Conservation (phyloP, 2,888 invertebrate genomes). For the Lissonota sp. region DNA sequence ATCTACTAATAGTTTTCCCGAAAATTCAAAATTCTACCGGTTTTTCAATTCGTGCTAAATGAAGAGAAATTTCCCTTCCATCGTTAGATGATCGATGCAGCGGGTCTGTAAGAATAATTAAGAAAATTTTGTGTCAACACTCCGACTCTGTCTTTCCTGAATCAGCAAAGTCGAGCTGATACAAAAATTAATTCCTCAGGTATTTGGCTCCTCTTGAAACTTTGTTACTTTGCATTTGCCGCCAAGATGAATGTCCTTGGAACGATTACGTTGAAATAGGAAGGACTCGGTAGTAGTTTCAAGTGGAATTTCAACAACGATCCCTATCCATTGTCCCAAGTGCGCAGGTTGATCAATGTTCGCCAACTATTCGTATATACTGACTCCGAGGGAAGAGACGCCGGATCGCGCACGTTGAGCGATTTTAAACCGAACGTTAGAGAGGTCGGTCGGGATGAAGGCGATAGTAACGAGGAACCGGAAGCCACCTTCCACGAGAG, state of each 20-base stretch:
- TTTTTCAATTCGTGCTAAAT: too few species aligned
- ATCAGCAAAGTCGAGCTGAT: neutral
- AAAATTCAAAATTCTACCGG: too few species aligned
- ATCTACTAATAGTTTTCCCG: too few species aligned
- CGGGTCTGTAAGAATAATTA: too few species aligned
- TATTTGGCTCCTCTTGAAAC: conserved; percentile 37
- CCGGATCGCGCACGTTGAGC: conserved; percentile 41
- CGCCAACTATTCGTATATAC: conserved; percentile 72
- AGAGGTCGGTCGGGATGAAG: conserved; percentile 40
- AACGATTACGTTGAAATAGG: conserved; percentile 58
- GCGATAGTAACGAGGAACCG: conserved; percentile 25
- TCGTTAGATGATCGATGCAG: too few species aligned
- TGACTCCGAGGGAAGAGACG: conserved; percentile 26
- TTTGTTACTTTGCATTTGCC: conserved; percentile 50
- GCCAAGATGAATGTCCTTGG: conserved; percentile 67
- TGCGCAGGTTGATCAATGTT: conserved; percentile 78
- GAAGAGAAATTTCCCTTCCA: too few species aligned
- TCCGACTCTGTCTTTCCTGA: neutral
- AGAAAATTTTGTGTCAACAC: too few species aligned
- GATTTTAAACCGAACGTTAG: conserved; percentile 13
- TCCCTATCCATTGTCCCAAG: conserved; percentile 78
- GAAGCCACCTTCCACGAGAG: conserved; percentile 39
- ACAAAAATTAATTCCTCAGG: conserved; percentile 39
- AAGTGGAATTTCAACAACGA: conserved; percentile 75
- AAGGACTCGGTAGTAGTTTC: conserved; percentile 75